phyloP scores from a whole-genome alignment of 2,888 invertebrate species.

The Strigamia maritima region DNA sequence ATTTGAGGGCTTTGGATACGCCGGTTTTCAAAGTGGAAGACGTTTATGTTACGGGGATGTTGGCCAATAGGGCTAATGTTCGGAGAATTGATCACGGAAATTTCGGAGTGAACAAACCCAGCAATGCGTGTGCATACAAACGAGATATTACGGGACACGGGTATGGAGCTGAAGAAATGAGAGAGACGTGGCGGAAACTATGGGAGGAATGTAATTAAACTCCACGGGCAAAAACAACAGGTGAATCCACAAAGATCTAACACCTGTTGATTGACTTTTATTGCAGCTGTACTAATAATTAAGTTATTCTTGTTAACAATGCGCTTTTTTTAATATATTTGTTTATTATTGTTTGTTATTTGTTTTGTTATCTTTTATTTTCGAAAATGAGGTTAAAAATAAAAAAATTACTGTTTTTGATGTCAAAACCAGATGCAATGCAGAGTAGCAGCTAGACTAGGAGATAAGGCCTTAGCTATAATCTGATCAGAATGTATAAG shows the following conservation, averaged over 20 bases:
- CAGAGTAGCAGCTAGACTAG: not conserved
- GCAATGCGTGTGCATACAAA: constrained; percentile 52
- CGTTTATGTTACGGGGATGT: constrained; percentile 45
- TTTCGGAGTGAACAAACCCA: constrained; percentile 61
- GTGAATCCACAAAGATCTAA: not conserved
- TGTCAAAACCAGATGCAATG: not conserved
- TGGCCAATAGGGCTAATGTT: constrained; percentile 61
- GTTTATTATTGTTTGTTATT: not conserved
- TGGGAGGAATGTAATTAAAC: constrained; percentile 17
- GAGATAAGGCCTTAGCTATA: not conserved
- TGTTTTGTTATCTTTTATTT: too few species aligned
- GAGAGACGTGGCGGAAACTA: constrained; percentile 40
- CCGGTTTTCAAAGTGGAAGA: constrained; percentile 42
- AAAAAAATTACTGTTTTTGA: not conserved
- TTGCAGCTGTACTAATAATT: not conserved
- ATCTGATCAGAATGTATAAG: not conserved
- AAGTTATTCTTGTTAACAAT: too few species aligned
- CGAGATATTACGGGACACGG: constrained; percentile 40
- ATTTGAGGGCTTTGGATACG: not conserved
- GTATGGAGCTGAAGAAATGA: constrained; percentile 39
- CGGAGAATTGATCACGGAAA: constrained; percentile 63
- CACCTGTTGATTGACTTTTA: not conserved
- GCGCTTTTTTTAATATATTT: too few species aligned
- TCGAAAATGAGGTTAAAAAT: not conserved
- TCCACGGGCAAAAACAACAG: not conserved